Conservation (phyloP, 2,797 vertebrate species). For the Lemur catta region DNA sequence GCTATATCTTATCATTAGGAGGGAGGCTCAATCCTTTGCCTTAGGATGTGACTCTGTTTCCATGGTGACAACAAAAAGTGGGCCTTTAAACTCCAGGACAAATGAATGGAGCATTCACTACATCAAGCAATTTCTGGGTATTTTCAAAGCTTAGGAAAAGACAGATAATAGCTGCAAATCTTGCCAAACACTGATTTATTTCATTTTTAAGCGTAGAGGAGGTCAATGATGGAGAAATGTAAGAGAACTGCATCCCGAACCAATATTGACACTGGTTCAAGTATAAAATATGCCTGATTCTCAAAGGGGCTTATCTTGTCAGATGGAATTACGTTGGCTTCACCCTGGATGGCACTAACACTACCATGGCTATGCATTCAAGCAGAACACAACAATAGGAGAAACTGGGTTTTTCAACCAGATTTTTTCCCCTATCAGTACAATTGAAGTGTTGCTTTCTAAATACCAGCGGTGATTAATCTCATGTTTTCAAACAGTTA, state of each 20-base stretch:
- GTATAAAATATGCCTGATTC: slow-evolving; percentile 13
- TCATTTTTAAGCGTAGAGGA: slow-evolving; percentile 44
- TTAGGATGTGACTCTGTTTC: slow-evolving; percentile 68
- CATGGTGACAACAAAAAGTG: slow-evolving; percentile 65
- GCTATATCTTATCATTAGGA: slow-evolving; percentile 23
- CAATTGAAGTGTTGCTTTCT: slow-evolving; percentile 12
- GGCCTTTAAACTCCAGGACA: slow-evolving; percentile 60
- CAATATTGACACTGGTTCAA: background rate
- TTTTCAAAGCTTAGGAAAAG: slow-evolving; percentile 53
- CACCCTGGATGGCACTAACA: background rate
- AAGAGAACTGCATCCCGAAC: slow-evolving; percentile 22
- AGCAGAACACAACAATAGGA: background rate
- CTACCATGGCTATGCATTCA: background rate
- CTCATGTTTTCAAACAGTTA: background rate
- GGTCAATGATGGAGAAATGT: background rate
- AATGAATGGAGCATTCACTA: slow-evolving; percentile 59
- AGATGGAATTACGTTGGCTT: slow-evolving; percentile 30
- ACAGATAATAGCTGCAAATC: slow-evolving; percentile 28
- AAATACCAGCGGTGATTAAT: slow-evolving; percentile 17
- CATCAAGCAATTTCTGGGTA: slow-evolving; percentile 48
- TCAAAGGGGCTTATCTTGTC: slow-evolving; percentile 15
- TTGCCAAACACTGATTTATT: slow-evolving; percentile 49
- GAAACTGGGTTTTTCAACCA: background rate
- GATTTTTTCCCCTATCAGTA: background rate
- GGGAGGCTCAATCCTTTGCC: slow-evolving; percentile 17